Conservation (phyloP, 2,113 vertebrate genomes). For the Paramormyrops kingsleyae region DNA sequence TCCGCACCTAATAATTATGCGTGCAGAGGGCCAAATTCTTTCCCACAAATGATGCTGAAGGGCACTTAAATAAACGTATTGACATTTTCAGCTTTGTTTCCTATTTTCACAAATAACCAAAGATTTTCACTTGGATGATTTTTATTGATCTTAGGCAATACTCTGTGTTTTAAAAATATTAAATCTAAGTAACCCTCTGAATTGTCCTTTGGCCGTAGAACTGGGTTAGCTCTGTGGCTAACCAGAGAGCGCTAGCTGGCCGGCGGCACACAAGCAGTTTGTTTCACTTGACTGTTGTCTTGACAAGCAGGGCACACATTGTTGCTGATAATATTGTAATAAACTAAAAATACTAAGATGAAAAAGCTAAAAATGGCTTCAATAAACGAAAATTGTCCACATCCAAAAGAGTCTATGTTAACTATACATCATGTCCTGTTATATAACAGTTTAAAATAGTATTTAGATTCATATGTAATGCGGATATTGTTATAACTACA, state of each 20-base stretch:
- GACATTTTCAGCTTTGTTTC: background rate
- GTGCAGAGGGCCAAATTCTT: background rate
- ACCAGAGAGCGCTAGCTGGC: background rate
- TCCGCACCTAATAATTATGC: background rate
- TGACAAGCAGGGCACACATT: background rate
- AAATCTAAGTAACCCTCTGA: background rate
- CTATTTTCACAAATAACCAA: background rate
- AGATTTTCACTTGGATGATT: background rate
- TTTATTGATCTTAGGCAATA: background rate
- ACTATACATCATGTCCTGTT: background rate
- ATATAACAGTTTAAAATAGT: background rate
- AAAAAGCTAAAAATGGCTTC: background rate
- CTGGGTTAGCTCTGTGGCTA: background rate
- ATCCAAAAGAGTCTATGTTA: background rate
- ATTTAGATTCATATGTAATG: background rate
- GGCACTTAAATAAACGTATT: background rate
- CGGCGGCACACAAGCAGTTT: background rate
- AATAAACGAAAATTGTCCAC: background rate
- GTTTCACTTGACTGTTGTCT: background rate
- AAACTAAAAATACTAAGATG: background rate
- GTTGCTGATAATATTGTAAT: background rate
- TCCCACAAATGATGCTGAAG: background rate
- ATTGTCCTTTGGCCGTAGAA: background rate
- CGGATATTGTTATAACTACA: background rate
- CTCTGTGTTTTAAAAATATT: background rate